Evolutionary conservation across 2,113 vertebrate genomes (phyloP), one percentile per base, ranked within the genome.

Genomic region (Xiphias gladius): DNA sequence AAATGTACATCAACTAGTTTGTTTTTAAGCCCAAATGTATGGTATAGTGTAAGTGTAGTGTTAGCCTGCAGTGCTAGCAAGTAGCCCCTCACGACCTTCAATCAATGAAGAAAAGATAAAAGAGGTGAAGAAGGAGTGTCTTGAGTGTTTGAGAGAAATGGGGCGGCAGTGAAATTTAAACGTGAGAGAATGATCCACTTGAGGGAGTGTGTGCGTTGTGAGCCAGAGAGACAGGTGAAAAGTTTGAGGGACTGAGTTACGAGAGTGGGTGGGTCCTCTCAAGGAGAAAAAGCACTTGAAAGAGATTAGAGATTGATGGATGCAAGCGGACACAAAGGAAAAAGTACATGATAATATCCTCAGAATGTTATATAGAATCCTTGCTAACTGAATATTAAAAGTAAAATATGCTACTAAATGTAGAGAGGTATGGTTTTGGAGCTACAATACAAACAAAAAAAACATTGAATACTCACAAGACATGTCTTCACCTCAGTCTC

Each of bases 151-250:
- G 73, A 79, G 73, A 79, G 54, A 43, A 80, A 85, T 69, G 82
- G 73, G 62, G 48, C 70, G 37, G 39, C 20, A n/a, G 78, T 76
- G 90, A 87, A 85, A 85, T 69, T 61, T 35, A 66, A 84, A 76
- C 24, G 66, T 14, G 70, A 76, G 52, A 86, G 28, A 80, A 52
- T 55, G 76, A 90, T 76, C 67, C 35, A 68, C 79, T 43, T 64
- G 65, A 80, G 54, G 54, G 62, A 71, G 37, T 62, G 79, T 63
- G 69, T 72, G n/a, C n/a, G 72, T 76, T 72, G 24, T 78, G 58
- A 82, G 67, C 52, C 52, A 19, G 39, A 48, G n/a, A 85, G 76
- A 69, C 75, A 69, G 43, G 67, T 83, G 80, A 79, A 72, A 65
- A 55, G 54, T 73, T 74, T 26, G 52, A 68, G 50, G 24, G 64